Base-by-base conservation (phyloP, 2,888 invertebrate genomes). In the Caenorhabditis plicata region DNA sequence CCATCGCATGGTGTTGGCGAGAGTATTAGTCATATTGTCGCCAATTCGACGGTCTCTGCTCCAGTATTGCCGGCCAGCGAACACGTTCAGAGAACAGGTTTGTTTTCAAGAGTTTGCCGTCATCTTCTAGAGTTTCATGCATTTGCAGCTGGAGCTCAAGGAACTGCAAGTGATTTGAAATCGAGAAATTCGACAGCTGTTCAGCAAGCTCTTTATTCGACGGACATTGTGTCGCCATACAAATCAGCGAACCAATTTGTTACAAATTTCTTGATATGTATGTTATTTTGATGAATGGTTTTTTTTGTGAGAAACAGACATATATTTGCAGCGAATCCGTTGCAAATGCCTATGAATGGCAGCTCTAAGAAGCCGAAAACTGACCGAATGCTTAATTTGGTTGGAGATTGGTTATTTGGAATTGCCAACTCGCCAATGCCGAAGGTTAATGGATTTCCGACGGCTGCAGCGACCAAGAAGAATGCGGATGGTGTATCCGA, bases 301-400 rank as follows among this genome's bases (percentile, higher is more conserved):
- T 56, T 45, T 31, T 23, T 5, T 39, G 15, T n/a, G 20, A 27
- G 17, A 61, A 25, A 60, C 13, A 23, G n/a, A n/a, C n/a, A n/a
- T n/a, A n/a, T n/a, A n/a, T n/a, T n/a, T n/a, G n/a, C n/a, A n/a
- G n/a, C n/a, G n/a, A n/a, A n/a, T n/a, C n/a, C n/a, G n/a, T n/a
- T n/a, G n/a, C n/a, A n/a, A n/a, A n/a, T n/a, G n/a, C n/a, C n/a
- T n/a, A n/a, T n/a, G n/a, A n/a, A n/a, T n/a, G n/a, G n/a, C n/a
- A 20, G 25, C 33, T n/a, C n/a, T n/a, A n/a, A n/a, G n/a, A n/a
- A n/a, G n/a, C 70, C 70, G 23, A 68, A 68, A 42, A 64, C 64
- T 29, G 70, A 70, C 35, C 46, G 65, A 27, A 55, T 70, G 58
- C 42, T 70, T 45, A 50, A 33, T 22, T 26, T 70, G 39, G 50